These are phyloP conservation scores for Semnornis frantzii DNA, from an alignment of 2,113 vertebrate genomes.

Conservation along the genomic window DNA sequence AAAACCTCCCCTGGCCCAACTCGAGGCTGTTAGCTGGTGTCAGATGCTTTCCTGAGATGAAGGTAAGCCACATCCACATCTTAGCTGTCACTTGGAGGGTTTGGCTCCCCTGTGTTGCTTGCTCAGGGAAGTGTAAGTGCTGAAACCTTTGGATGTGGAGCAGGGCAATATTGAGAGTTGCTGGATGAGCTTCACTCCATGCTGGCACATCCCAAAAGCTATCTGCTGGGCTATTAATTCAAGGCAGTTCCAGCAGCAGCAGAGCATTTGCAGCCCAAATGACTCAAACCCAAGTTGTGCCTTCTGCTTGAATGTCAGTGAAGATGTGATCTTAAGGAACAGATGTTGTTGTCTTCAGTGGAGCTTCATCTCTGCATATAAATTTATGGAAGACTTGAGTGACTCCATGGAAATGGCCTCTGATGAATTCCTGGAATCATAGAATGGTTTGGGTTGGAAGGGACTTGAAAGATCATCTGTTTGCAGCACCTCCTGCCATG, in stretches of 20 bases:
- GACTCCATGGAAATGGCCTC: neutral
- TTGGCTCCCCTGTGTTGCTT: neutral
- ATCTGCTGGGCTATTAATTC: neutral
- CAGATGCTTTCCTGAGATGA: too few species aligned
- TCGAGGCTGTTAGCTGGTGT: too few species aligned
- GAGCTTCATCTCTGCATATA: neutral
- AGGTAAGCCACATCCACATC: too few species aligned
- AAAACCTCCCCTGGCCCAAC: too few species aligned
- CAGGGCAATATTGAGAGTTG: neutral
- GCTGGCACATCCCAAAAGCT: neutral
- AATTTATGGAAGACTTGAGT: neutral
- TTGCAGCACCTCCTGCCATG: too few species aligned
- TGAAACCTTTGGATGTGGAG: neutral
- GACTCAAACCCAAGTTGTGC: neutral
- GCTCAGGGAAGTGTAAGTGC: neutral
- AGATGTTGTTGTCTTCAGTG: neutral
- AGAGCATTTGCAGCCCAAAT: neutral
- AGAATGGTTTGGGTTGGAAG: too few species aligned
- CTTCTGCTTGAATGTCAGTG: neutral
- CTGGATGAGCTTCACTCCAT: neutral
- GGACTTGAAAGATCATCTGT: too few species aligned
- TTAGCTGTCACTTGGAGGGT: too few species aligned
- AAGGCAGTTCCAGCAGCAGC: neutral
- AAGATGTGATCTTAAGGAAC: neutral
- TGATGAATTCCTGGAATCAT: neutral